Conservation (phyloP, 1,140 invertebrate genomes). For the Augochlora pura region DNA sequence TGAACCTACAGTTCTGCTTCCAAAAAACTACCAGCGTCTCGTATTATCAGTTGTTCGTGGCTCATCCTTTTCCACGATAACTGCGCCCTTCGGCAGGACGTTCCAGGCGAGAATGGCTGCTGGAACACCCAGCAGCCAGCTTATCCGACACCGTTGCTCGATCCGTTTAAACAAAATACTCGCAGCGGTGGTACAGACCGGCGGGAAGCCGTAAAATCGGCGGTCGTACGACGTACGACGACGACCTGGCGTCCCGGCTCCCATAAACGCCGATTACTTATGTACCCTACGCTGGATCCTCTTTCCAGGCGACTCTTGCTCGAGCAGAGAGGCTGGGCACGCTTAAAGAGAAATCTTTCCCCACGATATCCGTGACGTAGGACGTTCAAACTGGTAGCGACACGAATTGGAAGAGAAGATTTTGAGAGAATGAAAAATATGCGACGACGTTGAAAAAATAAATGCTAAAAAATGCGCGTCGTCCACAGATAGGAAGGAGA, state of each 20-base stretch:
- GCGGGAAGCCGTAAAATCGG: conserved; percentile 51
- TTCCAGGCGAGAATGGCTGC: conserved; percentile 20
- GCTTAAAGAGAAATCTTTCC: too few species aligned
- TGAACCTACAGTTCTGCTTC: too few species aligned
- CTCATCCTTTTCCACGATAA: conserved; percentile 5
- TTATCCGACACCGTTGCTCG: conserved; percentile 52
- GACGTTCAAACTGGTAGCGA: too few species aligned
- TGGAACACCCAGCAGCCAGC: conserved; percentile 38
- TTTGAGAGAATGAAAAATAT: too few species aligned
- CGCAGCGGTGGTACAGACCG: conserved; percentile 9
- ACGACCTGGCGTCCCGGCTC: conserved; percentile 32
- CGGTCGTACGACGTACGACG: conserved; percentile 43
- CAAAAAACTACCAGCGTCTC: conserved; percentile 1
- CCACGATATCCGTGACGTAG: too few species aligned
- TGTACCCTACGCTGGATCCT: conserved; percentile 38
- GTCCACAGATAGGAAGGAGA: too few species aligned
- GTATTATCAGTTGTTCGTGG: background rate
- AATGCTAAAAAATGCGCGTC: too few species aligned
- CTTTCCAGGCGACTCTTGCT: background rate
- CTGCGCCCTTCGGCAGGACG: conserved; percentile 29
- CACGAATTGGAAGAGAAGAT: too few species aligned
- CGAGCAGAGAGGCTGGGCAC: too few species aligned
- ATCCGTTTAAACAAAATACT: conserved; percentile 62
- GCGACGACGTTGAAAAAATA: too few species aligned
- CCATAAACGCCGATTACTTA: conserved; percentile 62